Percentiles rank a stretch among this genome's conserved stretches.
Conservation (phyloP, 2,113 vertebrate species). For the Dinomys branickii region DNA sequence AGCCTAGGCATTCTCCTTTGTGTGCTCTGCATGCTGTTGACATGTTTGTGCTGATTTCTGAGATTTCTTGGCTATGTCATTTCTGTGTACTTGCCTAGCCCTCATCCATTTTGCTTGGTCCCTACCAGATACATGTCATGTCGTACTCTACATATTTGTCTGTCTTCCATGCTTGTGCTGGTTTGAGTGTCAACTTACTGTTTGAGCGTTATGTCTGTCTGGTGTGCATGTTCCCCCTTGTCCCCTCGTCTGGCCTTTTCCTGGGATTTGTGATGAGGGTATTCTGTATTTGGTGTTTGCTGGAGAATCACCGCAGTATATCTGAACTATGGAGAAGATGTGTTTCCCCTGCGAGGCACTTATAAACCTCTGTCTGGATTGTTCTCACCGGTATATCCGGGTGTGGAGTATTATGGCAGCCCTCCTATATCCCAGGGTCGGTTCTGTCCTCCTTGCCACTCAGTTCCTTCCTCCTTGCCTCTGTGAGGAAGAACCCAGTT, state of each 20-base stretch:
- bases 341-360: background rate
- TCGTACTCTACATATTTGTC: constrained; percentile 27
- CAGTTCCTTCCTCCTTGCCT: background rate
- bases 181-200: constrained; percentile 61
- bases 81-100: constrained; percentile 62
- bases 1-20: constrained; percentile 49
- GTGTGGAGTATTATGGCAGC: constrained; percentile 12
- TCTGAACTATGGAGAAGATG: constrained; percentile 9
- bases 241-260: constrained; percentile 41
- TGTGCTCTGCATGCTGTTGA: constrained; percentile 70
- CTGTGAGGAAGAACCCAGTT: constrained; percentile 27
- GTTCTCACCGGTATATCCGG: background rate
- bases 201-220: constrained; percentile 59
- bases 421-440: background rate
- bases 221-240: constrained; percentile 67
- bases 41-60: constrained; percentile 69
- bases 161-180: constrained; percentile 72
- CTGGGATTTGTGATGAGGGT: constrained; percentile 55
- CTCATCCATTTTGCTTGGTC: constrained; percentile 70
- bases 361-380: background rate
- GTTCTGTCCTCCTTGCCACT: background rate
- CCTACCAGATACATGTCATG: constrained; percentile 41
- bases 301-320: constrained; percentile 3
- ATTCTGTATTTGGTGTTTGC: constrained; percentile 52
- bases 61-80: constrained; percentile 65